Evolutionary conservation across 92 coral and sea anemone genomes (phyloP), one percentile per base, ranked within the genome.

Genomic region (Bergia sp.): DNA sequence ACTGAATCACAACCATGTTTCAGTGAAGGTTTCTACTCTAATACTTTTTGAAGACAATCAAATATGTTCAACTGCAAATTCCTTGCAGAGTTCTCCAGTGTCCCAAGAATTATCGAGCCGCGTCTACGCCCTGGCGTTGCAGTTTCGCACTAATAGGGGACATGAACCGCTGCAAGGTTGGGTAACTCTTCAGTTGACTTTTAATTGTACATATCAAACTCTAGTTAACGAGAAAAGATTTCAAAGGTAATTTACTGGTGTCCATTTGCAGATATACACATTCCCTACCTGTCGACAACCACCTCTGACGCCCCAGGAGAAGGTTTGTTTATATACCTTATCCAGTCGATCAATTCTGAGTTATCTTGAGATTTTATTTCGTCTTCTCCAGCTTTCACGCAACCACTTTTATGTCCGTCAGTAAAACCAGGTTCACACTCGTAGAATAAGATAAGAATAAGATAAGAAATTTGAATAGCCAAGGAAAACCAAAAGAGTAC

Each of bases 251-350:
- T 13, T 50, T 53, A n/a, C 9, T 77, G 42, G 8, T 72, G 13
- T 4, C 1, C 50, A 11, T 84, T 71, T 10, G 29, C 76, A 94
- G 98, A 94, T 91, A 88, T 96, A 76, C 96, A 93, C 88, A 92
- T 97, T 67, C 95, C 99, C 0, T 97, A 91, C 73, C 61, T 97
- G 86, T 97, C 99, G 23, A 87, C 91, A 36, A 90, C 90, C 64
- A 95, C 92, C 50, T 95, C 99, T 12, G 71, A 78, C 49, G 67
- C 74, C 64, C 99, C 99, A 16, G 84, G 88, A 79, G 85, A 90
- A 91, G 99, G 99, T 97, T 64, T 40, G 81, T 37, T 53, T 38
- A 3, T 10, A 3, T 12, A 53, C 18, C 58, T 1, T 18, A 53
- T 53, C 0, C 58, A 53, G 16, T 53, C 58, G 13, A 18, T 53